These are phyloP conservation scores for Drosophila dives DNA, from an alignment of 2,888 invertebrate species.

Conservation along the genomic window DNA sequence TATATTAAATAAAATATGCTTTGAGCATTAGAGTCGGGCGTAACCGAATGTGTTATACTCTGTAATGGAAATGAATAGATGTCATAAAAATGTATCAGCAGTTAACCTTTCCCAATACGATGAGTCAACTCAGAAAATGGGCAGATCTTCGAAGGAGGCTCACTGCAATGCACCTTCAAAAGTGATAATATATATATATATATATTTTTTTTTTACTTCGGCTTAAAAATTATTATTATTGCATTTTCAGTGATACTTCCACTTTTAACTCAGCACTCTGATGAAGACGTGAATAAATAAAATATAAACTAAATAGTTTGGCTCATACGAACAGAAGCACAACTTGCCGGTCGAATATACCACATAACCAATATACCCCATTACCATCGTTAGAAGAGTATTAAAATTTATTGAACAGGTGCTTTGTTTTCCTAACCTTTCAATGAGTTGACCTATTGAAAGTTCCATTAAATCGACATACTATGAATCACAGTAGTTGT, in stretches of 20 bases:
- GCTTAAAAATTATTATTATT: fast-evolving
- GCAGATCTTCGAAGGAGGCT: fast-evolving
- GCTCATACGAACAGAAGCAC: too few relatives aligned
- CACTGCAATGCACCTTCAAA: neutral
- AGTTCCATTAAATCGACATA: neutral
- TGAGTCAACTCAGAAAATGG: neutral
- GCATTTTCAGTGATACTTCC: neutral
- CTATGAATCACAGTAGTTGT: neutral
- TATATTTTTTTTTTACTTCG: neutral
- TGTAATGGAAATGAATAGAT: neutral
- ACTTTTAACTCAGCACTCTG: neutral
- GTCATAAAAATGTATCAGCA: neutral
- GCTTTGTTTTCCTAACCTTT: slow-evolving; percentile 38
- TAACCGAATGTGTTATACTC: neutral
- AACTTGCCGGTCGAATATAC: neutral
- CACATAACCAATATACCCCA: neutral
- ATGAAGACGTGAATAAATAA: neutral
- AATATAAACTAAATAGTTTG: too few relatives aligned
- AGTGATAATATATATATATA: neutral
- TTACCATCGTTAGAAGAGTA: neutral
- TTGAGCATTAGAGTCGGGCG: neutral
- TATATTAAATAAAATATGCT: neutral
- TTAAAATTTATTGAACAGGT: slow-evolving; percentile 30
- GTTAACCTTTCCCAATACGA: neutral
- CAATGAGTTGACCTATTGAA: slow-evolving; percentile 36